phyloP scores from a whole-genome alignment of 2,113 vertebrate genomes.

The Anhinga anhinga region DNA sequence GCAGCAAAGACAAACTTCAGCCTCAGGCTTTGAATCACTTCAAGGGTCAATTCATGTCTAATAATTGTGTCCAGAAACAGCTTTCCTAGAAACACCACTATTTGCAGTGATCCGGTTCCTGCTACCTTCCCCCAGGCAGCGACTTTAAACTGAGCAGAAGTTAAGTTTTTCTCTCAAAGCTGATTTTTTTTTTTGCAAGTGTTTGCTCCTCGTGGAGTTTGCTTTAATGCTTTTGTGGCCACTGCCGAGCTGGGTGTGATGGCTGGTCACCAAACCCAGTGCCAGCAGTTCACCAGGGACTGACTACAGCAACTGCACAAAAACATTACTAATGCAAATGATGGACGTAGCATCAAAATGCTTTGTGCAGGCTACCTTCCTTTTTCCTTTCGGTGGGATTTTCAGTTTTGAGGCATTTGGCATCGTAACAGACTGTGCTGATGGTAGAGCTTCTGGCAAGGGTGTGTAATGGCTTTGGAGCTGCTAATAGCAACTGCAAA shows the following conservation, averaged over 20 bases:
- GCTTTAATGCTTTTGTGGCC: neutral
- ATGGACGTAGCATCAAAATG: neutral
- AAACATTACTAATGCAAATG: neutral
- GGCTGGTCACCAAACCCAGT: accelerated
- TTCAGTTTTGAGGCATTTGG: neutral
- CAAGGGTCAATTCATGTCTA: neutral
- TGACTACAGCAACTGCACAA: neutral
- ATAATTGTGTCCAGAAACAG: neutral
- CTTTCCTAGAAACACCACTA: neutral
- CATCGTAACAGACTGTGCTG: neutral
- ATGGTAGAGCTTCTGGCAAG: neutral
- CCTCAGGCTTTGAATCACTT: neutral
- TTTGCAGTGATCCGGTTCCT: neutral
- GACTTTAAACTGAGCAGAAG: neutral
- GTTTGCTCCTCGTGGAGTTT: neutral
- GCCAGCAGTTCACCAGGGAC: neutral
- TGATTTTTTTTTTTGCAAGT: neutral
- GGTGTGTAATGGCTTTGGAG: accelerated
- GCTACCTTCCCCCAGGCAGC: neutral
- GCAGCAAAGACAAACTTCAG: neutral
- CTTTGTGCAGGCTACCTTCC: neutral
- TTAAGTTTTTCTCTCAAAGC: neutral
- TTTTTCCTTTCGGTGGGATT: neutral
- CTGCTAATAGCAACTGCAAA: neutral
- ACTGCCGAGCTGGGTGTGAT: neutral